phyloP scores from a whole-genome alignment of 2,797 vertebrate species.

The Phrynocephalus vlangalii region DNA sequence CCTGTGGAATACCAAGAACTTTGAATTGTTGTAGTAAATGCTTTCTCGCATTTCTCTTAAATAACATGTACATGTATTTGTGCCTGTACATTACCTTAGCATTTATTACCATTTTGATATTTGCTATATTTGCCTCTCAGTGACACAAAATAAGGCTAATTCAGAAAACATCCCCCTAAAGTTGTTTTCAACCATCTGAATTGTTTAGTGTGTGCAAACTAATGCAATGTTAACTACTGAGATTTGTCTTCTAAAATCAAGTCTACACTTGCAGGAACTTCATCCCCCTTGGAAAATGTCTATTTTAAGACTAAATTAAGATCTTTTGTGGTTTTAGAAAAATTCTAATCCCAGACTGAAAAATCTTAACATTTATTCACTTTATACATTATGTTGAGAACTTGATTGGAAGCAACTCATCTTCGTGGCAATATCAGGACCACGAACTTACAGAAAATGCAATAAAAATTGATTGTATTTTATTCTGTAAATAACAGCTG shows the following conservation, averaged over 20 bases:
- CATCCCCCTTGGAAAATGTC: not conserved
- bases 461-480: not conserved
- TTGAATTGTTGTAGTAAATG: constrained; percentile 55
- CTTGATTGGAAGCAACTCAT: not conserved
- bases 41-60: constrained; percentile 63
- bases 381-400: not conserved
- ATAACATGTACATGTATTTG: constrained; percentile 62
- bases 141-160: constrained; percentile 48
- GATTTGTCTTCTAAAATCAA: constrained; percentile 11
- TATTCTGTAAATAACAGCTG: not conserved
- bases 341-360: not conserved
- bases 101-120: constrained; percentile 48
- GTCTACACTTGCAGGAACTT: not conserved
- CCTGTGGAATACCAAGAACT: constrained; percentile 56
- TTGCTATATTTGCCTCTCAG: constrained; percentile 51
- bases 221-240: not conserved
- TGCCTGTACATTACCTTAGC: constrained; percentile 54
- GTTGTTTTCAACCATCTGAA: not conserved
- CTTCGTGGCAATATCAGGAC: not conserved
- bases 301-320: not conserved
- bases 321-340: not conserved
- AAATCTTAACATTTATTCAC: not conserved
- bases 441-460: not conserved
- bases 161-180: constrained; percentile 37
- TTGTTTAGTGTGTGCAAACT: not conserved